A percentile compares a stretch with the other conserved stretches of the same genome.
These are phyloP conservation scores for Mycetomoellerius zeteki DNA, from an alignment of 1,140 invertebrate genomes.

Conservation along the genomic window DNA sequence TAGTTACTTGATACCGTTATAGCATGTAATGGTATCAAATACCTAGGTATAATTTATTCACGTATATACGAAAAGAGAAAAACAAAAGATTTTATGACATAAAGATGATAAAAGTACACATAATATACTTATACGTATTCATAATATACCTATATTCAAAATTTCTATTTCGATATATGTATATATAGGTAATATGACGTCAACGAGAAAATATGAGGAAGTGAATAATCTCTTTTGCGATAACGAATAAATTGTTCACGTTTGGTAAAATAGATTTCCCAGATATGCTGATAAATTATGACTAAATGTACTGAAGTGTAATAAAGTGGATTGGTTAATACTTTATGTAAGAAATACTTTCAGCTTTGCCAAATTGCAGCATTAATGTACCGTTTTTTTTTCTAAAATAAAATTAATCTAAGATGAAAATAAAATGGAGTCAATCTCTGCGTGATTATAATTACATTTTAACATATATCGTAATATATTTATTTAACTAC, in stretches of 20 bases:
- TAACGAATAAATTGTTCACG: not conserved
- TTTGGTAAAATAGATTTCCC: not conserved
- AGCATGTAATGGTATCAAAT: too few relatives aligned
- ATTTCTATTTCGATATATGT: not conserved
- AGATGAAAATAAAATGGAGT: not conserved
- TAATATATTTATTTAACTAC: not conserved
- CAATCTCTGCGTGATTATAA: not conserved
- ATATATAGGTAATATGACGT: not conserved
- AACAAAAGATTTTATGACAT: not conserved
- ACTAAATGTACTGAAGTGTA: too few relatives aligned
- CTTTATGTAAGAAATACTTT: not conserved
- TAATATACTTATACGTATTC: too few relatives aligned
- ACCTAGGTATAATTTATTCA: too few relatives aligned
- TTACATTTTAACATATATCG: not conserved
- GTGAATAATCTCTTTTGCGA: not conserved
- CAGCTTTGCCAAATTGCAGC: not conserved
- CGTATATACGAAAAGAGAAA: not conserved
- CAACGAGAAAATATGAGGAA: not conserved
- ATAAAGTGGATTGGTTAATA: not conserved
- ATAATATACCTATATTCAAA: not conserved
- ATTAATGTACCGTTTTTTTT: not conserved
- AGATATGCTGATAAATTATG: not conserved
- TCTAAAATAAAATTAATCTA: not conserved
- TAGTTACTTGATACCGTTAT: too few relatives aligned
- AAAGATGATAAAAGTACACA: not conserved